Conservation (phyloP, 2,113 vertebrate species). For the Irena cyanogastra region DNA sequence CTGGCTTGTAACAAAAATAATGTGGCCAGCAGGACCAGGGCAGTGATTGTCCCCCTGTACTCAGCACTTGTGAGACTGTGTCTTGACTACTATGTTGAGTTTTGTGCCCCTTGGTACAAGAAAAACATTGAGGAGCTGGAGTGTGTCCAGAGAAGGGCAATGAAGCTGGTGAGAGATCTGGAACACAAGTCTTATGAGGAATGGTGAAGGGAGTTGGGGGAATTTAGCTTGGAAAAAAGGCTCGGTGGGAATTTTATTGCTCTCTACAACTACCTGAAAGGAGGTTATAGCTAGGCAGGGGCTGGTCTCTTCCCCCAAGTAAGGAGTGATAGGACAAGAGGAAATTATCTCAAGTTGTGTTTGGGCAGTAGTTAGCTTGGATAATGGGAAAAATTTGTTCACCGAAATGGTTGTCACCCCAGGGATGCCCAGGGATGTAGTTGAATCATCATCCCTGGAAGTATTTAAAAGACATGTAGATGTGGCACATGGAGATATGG, state of each 20-base stretch:
- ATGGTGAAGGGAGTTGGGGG: not conserved
- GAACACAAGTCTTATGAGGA: not conserved
- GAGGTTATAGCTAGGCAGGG: not conserved
- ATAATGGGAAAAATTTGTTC: not conserved
- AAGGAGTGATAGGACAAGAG: not conserved
- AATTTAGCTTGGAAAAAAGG: not conserved
- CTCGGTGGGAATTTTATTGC: not conserved
- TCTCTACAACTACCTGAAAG: not conserved
- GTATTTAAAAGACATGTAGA: not conserved
- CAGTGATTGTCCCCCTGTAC: not conserved
- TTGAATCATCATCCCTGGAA: not conserved
- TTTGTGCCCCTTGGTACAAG: not conserved
- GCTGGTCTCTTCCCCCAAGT: not conserved
- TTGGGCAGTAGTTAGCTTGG: not conserved
- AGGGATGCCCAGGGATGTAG: not conserved
- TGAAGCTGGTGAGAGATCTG: not conserved
- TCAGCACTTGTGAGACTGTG: not conserved
- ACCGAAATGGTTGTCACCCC: not conserved
- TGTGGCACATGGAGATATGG: not conserved
- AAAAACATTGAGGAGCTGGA: not conserved
- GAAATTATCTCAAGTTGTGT: not conserved
- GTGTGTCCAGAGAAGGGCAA: not conserved
- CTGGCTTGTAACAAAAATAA: not conserved
- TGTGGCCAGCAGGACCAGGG: not conserved
- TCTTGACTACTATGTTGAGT: not conserved